Evolutionary conservation across 2,797 vertebrate species (phyloP).

Genomic region (Propithecus perrieri): DNA sequence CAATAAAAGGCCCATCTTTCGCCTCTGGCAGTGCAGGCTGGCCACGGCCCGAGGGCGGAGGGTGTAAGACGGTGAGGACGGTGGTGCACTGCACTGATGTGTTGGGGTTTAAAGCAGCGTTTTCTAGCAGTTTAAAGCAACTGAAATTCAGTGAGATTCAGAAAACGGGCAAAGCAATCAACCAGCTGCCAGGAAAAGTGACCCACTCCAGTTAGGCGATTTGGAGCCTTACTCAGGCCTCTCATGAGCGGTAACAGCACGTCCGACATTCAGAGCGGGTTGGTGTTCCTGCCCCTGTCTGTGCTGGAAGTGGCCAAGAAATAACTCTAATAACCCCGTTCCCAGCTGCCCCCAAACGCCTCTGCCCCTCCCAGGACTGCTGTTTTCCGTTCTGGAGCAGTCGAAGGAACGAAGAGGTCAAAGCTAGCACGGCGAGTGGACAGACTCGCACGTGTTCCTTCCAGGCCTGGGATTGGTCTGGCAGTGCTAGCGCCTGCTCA

Average conservation of each 20-base stretch:
- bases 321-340: too few species aligned
- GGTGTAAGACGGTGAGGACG: neutral
- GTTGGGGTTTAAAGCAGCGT: neutral
- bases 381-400: neutral
- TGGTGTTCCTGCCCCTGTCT: neutral
- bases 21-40: conserved; percentile 34
- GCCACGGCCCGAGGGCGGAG: neutral
- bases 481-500: accelerated
- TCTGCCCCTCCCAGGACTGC: neutral
- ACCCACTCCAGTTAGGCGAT: neutral
- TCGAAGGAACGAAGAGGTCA: neutral
- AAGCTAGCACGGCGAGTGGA: too few species aligned
- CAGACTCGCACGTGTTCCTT: accelerated
- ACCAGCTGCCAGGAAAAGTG: neutral
- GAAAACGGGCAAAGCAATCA: neutral
- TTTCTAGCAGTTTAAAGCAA: neutral
- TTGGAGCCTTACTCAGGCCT: neutral
- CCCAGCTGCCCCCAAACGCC: neutral
- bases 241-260: neutral
- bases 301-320: neutral
- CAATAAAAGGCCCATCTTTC: conserved; percentile 62
- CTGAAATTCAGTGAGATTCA: neutral
- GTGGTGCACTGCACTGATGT: accelerated
- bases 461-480: neutral
- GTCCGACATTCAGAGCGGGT: neutral